Conservation (phyloP, 1,140 invertebrate genomes). For the Oscheius sp. region DNA sequence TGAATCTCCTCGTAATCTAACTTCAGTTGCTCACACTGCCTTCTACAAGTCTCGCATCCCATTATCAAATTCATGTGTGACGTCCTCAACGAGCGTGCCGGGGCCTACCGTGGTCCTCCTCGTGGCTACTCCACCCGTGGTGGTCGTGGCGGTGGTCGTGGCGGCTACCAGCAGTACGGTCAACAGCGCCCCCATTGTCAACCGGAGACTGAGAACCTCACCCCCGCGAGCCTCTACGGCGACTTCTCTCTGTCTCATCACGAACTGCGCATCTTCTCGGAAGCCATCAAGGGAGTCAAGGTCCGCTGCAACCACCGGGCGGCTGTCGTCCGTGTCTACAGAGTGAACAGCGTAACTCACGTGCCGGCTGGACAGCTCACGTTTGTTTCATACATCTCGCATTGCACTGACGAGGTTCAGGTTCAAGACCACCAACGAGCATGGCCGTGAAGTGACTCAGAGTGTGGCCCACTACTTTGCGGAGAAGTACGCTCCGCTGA, state of each 20-base stretch:
- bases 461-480: conserved; percentile 58
- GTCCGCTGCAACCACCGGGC: conserved; percentile 40
- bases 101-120: not conserved
- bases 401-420: not conserved
- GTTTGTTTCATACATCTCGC: not conserved
- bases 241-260: conserved; percentile 12
- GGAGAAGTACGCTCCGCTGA: conserved; percentile 48
- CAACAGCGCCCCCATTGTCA: conserved; percentile 1
- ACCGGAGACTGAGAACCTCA: not conserved
- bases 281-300: conserved; percentile 24
- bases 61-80: conserved; percentile 53
- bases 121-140: not conserved
- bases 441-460: conserved; percentile 25
- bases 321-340: conserved; percentile 44
- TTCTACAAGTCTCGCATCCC: conserved; percentile 49
- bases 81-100: conserved; percentile 28
- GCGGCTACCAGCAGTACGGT: not conserved
- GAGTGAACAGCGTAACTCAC: conserved; percentile 44
- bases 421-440: not conserved
- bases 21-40: conserved; percentile 46
- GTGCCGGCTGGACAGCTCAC: conserved; percentile 37
- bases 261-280: conserved; percentile 21
- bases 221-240: conserved; percentile 12
- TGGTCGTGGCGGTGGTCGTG: conserved; percentile 12
- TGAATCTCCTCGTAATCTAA: not conserved